Evolutionary conservation across 2,113 vertebrate genomes (phyloP).

Genomic region (Protomyctophum bolini): DNA sequence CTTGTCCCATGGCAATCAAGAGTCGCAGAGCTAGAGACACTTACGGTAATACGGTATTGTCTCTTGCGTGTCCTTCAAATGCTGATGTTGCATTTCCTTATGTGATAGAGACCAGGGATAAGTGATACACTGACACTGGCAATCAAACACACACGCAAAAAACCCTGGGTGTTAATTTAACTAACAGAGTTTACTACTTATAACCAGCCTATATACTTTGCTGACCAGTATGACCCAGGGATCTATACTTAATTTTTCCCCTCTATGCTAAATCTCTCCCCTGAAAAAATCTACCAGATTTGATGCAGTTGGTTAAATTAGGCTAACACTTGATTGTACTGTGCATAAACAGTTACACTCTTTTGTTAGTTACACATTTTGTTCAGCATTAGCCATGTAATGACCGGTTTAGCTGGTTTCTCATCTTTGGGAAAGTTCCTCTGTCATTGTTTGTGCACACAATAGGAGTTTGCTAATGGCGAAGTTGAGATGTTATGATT

Average conservation of each 20-base stretch:
- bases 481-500: not conserved
- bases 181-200: too few species aligned
- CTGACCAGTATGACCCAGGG: too few species aligned
- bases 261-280: too few species aligned
- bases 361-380: not conserved
- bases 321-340: too few species aligned
- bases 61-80: constrained; percentile 19
- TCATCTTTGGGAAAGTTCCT: not conserved
- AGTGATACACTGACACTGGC: not conserved
- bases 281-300: too few species aligned
- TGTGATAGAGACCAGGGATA: not conserved
- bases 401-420: not conserved
- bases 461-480: not conserved
- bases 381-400: too few species aligned
- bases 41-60: constrained; percentile 3
- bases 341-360: not conserved
- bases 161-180: not conserved
- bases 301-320: too few species aligned
- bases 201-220: too few species aligned
- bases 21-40: constrained; percentile 20
- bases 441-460: not conserved
- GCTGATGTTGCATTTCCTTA: not conserved
- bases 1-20: constrained; percentile 31
- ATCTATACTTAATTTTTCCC: too few species aligned
- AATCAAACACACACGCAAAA: not conserved